Conservation (phyloP, 2,113 vertebrate species). For the Nicator chloris region DNA sequence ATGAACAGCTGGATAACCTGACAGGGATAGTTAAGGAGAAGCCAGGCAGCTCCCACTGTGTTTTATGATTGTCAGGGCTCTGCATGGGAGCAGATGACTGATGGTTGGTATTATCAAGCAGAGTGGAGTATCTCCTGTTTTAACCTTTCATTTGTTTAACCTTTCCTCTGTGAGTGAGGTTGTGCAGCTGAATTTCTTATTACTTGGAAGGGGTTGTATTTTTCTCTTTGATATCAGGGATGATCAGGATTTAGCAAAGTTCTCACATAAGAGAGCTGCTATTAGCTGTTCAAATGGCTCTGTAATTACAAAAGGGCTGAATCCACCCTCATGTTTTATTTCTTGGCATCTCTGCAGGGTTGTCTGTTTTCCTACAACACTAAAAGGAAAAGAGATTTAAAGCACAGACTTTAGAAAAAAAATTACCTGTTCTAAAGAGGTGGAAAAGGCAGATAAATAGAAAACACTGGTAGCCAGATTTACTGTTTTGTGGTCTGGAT, state of each 20-base stretch:
- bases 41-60: background rate
- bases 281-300: background rate
- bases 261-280: background rate
- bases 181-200: background rate
- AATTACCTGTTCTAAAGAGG: background rate
- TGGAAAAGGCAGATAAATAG: background rate
- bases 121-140: background rate
- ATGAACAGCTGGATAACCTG: background rate
- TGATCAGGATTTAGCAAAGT: background rate
- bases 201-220: background rate
- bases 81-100: background rate
- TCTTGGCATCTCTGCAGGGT: background rate
- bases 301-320: background rate
- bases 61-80: background rate
- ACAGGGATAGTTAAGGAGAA: background rate
- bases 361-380: background rate
- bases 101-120: background rate
- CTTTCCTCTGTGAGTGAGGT: background rate
- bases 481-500: background rate
- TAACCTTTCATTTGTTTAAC: conserved; percentile 25
- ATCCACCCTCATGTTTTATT: background rate
- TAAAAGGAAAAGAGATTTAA: background rate
- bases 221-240: background rate
- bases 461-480: background rate
- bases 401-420: background rate